Percentiles rank a stretch among this genome's conserved stretches.
phyloP scores from a whole-genome alignment of 2,888 invertebrate species.

The Calameuta idolon region DNA sequence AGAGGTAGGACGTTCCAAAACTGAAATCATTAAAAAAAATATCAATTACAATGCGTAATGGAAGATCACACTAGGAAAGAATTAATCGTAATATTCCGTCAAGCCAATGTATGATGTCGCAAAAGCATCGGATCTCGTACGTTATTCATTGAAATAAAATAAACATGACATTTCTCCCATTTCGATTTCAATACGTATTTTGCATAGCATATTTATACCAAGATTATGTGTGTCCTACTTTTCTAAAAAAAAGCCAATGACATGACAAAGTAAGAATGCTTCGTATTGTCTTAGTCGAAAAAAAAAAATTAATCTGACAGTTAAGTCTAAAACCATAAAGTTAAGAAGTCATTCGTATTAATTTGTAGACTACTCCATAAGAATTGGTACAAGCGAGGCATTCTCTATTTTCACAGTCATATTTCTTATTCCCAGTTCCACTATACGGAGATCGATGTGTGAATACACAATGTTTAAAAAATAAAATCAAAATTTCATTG shows the following conservation, averaged over 20 bases:
- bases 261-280: neutral
- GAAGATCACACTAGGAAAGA: slow-evolving; percentile 7
- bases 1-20: slow-evolving; percentile 89
- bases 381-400: neutral
- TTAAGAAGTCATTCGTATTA: neutral
- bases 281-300: neutral
- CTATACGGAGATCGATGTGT: neutral
- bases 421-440: neutral
- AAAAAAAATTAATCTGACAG: neutral
- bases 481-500: neutral
- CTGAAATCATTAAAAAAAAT: slow-evolving; percentile 69
- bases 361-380: neutral
- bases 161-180: neutral
- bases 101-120: slow-evolving; percentile 8
- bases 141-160: neutral
- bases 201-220: neutral
- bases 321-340: neutral
- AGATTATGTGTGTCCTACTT: neutral
- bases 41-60: slow-evolving; percentile 6
- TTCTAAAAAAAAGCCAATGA: neutral
- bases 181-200: neutral
- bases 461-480: neutral
- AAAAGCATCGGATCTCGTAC: slow-evolving; percentile 8
- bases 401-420: neutral
- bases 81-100: slow-evolving; percentile 12